These are phyloP conservation scores for Euborellia annulipes DNA, from an alignment of 1,140 invertebrate genomes.

Conservation along the genomic window DNA sequence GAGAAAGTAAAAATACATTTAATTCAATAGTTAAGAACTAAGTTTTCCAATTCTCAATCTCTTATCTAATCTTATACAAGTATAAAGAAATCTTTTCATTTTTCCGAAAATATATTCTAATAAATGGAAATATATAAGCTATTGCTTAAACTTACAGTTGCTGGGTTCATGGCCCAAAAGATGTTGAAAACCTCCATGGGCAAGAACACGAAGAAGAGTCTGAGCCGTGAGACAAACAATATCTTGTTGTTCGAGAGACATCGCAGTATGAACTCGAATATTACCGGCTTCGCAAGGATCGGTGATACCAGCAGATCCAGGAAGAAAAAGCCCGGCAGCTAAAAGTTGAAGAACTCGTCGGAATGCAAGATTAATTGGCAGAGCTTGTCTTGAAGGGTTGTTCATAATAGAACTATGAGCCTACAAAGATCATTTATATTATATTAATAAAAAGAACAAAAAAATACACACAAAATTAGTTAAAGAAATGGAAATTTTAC, in stretches of 20 bases:
- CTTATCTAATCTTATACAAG: too few species aligned
- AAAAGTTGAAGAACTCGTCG: constrained; percentile 76
- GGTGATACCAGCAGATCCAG: constrained; percentile 79
- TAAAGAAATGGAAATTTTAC: constrained; percentile 22
- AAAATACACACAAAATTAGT: constrained; percentile 1
- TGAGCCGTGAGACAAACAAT: constrained; percentile 81
- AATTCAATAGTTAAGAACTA: too few species aligned
- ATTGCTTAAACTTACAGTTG: constrained; percentile 24
- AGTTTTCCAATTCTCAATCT: too few species aligned
- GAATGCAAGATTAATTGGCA: constrained; percentile 76
- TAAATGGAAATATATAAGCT: too few species aligned
- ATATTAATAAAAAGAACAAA: constrained; percentile 4
- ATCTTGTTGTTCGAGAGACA: constrained; percentile 92
- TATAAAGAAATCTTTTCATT: too few species aligned
- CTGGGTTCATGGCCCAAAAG: constrained; percentile 55
- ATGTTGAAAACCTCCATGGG: constrained; percentile 82
- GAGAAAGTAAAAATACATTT: too few species aligned
- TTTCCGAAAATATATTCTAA: too few species aligned
- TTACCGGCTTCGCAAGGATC: constrained; percentile 87
- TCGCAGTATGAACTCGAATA: constrained; percentile 75
- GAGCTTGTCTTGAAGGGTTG: constrained; percentile 79
- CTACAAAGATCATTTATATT: constrained; percentile 24
- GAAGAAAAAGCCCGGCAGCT: constrained; percentile 85
- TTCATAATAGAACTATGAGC: constrained; percentile 95
- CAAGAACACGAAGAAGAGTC: constrained; percentile 72